Conservation (phyloP, 2,888 invertebrate genomes). For the Axea sp. region DNA sequence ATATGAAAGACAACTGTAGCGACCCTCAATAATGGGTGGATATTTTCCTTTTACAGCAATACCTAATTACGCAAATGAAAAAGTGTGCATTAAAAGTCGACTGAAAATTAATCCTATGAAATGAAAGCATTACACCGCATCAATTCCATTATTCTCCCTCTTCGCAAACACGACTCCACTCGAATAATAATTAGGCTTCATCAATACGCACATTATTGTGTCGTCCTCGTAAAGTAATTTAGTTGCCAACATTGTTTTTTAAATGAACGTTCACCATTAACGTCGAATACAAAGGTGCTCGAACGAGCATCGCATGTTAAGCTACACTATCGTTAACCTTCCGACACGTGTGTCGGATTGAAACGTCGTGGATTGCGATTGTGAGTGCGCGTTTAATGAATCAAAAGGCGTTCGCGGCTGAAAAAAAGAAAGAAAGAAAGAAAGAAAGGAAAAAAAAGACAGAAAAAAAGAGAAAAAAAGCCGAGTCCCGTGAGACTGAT, state of each 20-base stretch:
- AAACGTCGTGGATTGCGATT: slow-evolving; percentile 44
- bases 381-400: slow-evolving; percentile 52
- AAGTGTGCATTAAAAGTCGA: slow-evolving; percentile 17
- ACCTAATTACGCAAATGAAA: slow-evolving; percentile 46
- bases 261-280: slow-evolving; percentile 40
- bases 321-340: slow-evolving; percentile 43
- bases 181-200: slow-evolving; percentile 48
- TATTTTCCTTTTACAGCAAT: slow-evolving; percentile 8
- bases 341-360: slow-evolving; percentile 42
- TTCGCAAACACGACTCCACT: slow-evolving; percentile 28
- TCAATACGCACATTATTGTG: slow-evolving; percentile 40
- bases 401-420: slow-evolving; percentile 33
- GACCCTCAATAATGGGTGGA: background rate
- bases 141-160: slow-evolving; percentile 38
- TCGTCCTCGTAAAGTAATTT: slow-evolving; percentile 41
- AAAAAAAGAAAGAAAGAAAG: slow-evolving; percentile 1
- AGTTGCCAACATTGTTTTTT: slow-evolving; percentile 35
- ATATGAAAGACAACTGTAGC: too few relatives aligned
- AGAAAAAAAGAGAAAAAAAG: too few relatives aligned
- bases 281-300: slow-evolving; percentile 22
- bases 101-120: slow-evolving; percentile 36
- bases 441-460: too few relatives aligned
- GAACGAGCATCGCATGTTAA: slow-evolving; percentile 42
- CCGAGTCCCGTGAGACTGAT: slow-evolving; percentile 36
- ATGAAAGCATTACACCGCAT: slow-evolving; percentile 42